Conservation (phyloP, 2,888 invertebrate genomes). For the Gari tellinella region DNA sequence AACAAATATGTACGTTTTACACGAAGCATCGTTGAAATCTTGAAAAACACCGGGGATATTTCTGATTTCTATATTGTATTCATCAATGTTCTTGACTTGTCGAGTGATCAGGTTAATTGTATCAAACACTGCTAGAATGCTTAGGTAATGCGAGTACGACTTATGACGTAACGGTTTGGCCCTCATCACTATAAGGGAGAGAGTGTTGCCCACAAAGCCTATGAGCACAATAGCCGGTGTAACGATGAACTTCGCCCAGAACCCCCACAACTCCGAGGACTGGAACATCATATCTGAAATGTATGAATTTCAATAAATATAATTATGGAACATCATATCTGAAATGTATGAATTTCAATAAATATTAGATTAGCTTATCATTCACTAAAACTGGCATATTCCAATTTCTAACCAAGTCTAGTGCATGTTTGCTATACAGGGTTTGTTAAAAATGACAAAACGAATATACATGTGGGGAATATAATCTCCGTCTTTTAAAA, state of each 20-base stretch:
- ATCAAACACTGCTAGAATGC: slow-evolving; percentile 79
- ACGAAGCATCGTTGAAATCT: slow-evolving; percentile 68
- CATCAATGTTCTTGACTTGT: slow-evolving; percentile 66
- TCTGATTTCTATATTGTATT: slow-evolving; percentile 37
- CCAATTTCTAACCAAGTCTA: too few relatives aligned
- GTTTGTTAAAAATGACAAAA: too few relatives aligned
- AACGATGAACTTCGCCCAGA: slow-evolving; percentile 74
- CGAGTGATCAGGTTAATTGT: slow-evolving; percentile 73
- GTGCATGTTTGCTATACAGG: too few relatives aligned
- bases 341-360: too few relatives aligned
- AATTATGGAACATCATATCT: too few relatives aligned
- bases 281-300: too few relatives aligned
- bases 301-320: too few relatives aligned
- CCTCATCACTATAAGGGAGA: slow-evolving; percentile 80
- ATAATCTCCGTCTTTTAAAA: too few relatives aligned
- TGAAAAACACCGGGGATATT: slow-evolving; percentile 51
- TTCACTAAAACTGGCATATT: too few relatives aligned
- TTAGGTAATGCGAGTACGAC: slow-evolving; percentile 81
- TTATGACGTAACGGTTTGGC: slow-evolving; percentile 75
- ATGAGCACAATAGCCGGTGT: slow-evolving; percentile 76
- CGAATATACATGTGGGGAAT: too few relatives aligned
- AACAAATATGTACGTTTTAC: slow-evolving; percentile 77
- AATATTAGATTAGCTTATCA: too few relatives aligned
- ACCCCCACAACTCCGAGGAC: slow-evolving; percentile 61
- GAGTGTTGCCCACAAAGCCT: slow-evolving; percentile 79